These are phyloP conservation scores for Nothocercus julius DNA, from an alignment of 2,113 vertebrate genomes.

Conservation along the genomic window DNA sequence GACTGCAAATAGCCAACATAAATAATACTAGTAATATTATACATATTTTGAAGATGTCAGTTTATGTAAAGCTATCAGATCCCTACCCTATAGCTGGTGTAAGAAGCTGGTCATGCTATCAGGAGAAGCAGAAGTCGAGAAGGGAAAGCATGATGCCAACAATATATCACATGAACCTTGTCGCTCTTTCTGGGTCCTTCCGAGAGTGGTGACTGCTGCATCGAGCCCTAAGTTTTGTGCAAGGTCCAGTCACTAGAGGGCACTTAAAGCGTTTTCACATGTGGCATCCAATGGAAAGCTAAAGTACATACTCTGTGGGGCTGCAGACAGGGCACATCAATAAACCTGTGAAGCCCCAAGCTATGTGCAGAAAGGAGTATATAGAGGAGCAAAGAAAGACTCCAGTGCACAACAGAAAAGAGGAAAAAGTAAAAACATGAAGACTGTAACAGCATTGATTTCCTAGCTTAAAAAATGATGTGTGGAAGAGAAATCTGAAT, in stretches of 20 bases:
- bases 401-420: not conserved
- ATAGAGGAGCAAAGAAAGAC: not conserved
- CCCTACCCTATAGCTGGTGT: not conserved
- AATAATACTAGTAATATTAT: not conserved
- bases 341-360: not conserved
- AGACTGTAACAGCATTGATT: not conserved
- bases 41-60: not conserved
- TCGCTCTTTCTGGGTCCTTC: not conserved
- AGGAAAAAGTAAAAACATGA: not conserved
- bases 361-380: not conserved
- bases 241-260: conserved; percentile 45
- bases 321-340: not conserved
- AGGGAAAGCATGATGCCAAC: not conserved
- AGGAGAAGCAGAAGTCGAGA: not conserved
- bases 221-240: not conserved
- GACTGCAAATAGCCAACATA: too few relatives aligned
- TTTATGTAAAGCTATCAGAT: not conserved
- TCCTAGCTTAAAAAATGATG: not conserved
- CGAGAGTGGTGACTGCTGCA: not conserved
- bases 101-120: not conserved
- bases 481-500: not conserved
- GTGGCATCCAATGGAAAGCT: not conserved
- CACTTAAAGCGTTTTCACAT: not conserved
- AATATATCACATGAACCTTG: not conserved
- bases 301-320: not conserved